These are phyloP conservation scores for Luperina nickerlii DNA, from an alignment of 2,888 invertebrate species.

Conservation along the genomic window DNA sequence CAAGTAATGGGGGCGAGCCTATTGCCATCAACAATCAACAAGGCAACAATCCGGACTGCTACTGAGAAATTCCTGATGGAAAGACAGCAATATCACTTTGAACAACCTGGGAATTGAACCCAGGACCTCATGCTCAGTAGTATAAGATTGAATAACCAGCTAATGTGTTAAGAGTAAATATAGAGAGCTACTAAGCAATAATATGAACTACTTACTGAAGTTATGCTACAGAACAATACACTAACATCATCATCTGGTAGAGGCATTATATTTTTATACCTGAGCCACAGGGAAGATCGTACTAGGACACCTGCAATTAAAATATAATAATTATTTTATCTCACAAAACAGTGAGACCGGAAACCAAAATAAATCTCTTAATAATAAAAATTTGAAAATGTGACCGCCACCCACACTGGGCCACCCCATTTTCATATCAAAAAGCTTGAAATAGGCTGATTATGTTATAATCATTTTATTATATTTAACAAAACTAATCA, in stretches of 20 bases:
- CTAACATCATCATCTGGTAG: constrained; percentile 92
- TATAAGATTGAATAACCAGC: not conserved
- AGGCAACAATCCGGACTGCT: not conserved
- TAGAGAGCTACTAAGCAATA: not conserved
- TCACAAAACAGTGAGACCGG: not conserved
- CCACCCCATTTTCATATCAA: not conserved
- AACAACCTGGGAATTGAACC: not conserved
- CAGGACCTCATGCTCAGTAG: not conserved
- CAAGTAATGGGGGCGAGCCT: not conserved
- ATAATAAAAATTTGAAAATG: not conserved
- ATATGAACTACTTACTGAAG: constrained; percentile 90
- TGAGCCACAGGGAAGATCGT: constrained; percentile 93
- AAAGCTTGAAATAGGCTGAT: not conserved
- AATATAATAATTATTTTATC: not conserved
- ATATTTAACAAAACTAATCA: not conserved
- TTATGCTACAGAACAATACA: constrained; percentile 93
- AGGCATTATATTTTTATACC: constrained; percentile 92
- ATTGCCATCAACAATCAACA: not conserved
- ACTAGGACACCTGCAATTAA: constrained; percentile 91
- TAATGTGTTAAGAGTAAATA: not conserved
- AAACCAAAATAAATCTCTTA: not conserved
- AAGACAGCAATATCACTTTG: not conserved
- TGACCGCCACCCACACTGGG: not conserved
- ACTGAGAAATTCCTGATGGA: not conserved
- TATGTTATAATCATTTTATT: not conserved